Conservation (phyloP, 2,888 invertebrate species). For the Dryobotodes eremita region DNA sequence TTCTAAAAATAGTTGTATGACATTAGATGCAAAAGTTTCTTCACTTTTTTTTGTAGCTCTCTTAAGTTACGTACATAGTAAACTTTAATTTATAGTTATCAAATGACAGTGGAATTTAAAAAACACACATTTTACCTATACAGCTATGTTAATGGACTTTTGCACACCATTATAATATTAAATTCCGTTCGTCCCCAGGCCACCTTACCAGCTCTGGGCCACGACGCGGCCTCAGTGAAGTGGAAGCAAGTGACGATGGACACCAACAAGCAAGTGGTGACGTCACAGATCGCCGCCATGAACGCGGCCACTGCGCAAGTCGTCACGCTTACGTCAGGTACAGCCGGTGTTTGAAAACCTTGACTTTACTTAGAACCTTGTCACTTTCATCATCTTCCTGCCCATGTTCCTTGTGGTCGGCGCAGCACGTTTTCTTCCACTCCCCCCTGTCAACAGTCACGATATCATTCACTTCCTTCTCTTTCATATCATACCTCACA, state of each 20-base stretch:
- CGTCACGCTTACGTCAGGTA: conserved; percentile 96
- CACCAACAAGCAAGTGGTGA: conserved; percentile 98
- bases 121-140: background rate
- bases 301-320: conserved; percentile 99
- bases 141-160: background rate
- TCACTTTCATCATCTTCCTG: no score
- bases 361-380: background rate
- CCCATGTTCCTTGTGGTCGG: no score
- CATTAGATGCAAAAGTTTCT: background rate
- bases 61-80: background rate
- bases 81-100: background rate
- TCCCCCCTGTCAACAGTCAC: no score
- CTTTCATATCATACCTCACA: no score
- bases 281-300: conserved; percentile 99
- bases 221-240: conserved; percentile 96
- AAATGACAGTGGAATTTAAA: background rate
- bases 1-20: background rate
- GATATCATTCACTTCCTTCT: no score
- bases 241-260: conserved; percentile 99
- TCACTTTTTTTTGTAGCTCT: no score
- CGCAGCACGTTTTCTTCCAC: no score
- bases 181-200: conserved; percentile 71
- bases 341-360: background rate
- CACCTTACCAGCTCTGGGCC: conserved; percentile 92
- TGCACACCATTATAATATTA: background rate